Evolutionary conservation across 1,140 invertebrate species (phyloP), one percentile per base, ranked within the genome.

Genomic region (Telenomus remus): DNA sequence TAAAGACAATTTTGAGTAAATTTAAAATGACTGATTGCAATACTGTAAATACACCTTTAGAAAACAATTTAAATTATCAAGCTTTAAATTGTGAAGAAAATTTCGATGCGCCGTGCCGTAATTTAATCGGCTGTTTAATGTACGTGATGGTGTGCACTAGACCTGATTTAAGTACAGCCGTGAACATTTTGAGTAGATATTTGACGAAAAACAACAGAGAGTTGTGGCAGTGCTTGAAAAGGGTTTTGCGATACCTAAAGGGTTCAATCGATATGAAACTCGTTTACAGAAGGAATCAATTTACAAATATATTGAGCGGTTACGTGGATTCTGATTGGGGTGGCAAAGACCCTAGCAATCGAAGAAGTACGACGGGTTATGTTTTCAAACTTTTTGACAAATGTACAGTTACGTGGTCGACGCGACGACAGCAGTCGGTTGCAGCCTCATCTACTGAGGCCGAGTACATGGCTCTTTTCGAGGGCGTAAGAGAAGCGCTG

Each of bases 391-490:
- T 76, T 10, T 76, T 53, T 61, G 69, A 60, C 1, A 57, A 55
- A 14, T 56, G 35, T 57, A 53, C 60, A 8, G 51, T 83, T 11
- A 48, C 15, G 12, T 82, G 84, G 84, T 61, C 16, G 50, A 82
- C 77, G 11, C 77, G 77, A 49, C 81, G 72, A 66, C 81, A 86
- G 54, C 33, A 1, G 10, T 33, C 54, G 15, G 80, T 86, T 9
- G 79, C 82, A 27, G 53, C 79, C 11, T 59, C 56, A 8, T 59
- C 44, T 1, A 59, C 56, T 13, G 35, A 43, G n/a, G 53, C 37
- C 16, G 80, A 84, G 54, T 79, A 79, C 43, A 72, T 86, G 53
- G 81, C 84, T 9, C 59, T 82, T 8, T 79, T 16, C 61, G 79
- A 80, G 69, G 72, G 75, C 35, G 79, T 78, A 33, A 78, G 35